Evolutionary conservation across 2,888 invertebrate genomes (phyloP).

Genomic region (Lymantria dispar): DNA sequence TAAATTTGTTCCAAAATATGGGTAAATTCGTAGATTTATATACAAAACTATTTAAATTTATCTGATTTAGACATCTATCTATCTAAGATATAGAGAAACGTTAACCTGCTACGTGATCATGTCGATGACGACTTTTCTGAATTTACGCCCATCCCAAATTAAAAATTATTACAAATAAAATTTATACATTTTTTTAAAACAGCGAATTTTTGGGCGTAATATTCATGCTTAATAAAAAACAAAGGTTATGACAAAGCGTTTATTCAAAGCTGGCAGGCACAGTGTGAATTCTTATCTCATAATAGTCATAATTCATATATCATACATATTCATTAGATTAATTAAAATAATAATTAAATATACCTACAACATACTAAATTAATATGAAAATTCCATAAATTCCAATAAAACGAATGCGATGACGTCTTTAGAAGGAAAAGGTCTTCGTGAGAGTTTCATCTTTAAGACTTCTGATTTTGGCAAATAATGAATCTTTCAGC

Average conservation of each 20-base stretch:
- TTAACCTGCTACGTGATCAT: no score
- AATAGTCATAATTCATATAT: neutral
- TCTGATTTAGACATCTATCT: no score
- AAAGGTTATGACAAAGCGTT: neutral
- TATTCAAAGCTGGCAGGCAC: neutral
- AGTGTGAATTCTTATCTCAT: neutral
- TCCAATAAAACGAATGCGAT: constrained; percentile 11
- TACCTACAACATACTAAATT: neutral
- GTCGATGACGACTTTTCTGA: no score
- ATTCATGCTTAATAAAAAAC: no score
- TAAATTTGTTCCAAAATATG: no score
- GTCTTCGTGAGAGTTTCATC: constrained; percentile 11
- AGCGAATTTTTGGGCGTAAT: no score
- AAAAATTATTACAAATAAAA: no score
- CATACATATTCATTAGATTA: neutral
- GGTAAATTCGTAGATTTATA: no score
- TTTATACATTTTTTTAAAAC: no score
- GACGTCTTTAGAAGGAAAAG: constrained; percentile 8
- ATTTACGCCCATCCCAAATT: no score
- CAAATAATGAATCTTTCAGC: constrained; percentile 71
- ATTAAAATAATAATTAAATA: neutral
- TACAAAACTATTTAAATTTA: no score
- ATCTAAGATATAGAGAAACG: no score
- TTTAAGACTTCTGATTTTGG: constrained; percentile 68
- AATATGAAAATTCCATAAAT: constrained; percentile 8